Base-by-base conservation (phyloP, 23 tunicate species). In the Ciona savignyi region DNA sequence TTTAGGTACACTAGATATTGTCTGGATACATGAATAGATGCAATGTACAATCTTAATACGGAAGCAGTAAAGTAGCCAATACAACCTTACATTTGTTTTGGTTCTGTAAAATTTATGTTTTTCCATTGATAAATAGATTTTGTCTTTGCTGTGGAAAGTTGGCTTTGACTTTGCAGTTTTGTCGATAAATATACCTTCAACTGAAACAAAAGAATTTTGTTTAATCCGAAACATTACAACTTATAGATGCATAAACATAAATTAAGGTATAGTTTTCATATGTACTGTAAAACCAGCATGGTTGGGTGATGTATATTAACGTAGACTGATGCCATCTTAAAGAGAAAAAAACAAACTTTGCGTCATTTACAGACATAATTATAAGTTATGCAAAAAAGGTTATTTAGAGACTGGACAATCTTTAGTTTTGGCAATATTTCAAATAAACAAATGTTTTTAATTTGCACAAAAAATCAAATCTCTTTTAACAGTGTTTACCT, bases 111-210 rank as follows among this genome's bases (percentile, higher is more conserved):
- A 71, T 77, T 83, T 2, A 76, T 23, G 4, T 70, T 70, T 77
- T 77, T 77, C 67, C 67, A 35, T 68, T 30, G n/a, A 23, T 25
- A 70, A 70, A 83, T 70, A 61, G 60, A 70, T 29, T 19, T 51
- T 22, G 35, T 77, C 62, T 32, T 42, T 67, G n/a, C 74, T 42
- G 32, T 19, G 66, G 56, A 42, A 42, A 42, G 56, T 65, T 19
- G 30, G 27, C 3, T 80, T 35, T 24, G 23, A 19, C 9, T 35
- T 68, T 72, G 49, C 32, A 48, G 76, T 29, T 30, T 78, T 33
- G 25, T 72, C 22, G 67, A 56, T 32, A 32, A 20, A 64, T 70
- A 83, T 1, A 77, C 69, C 31, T 83, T 71, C 33, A 83, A n/a
- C 89, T 83, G 70, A 49, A 60, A 80, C 6, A 67, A 70, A 60